Percentiles rank a stretch among this genome's conserved stretches.
Conservation (phyloP, 2,113 vertebrate genomes). For the Rutilus rutilus region DNA sequence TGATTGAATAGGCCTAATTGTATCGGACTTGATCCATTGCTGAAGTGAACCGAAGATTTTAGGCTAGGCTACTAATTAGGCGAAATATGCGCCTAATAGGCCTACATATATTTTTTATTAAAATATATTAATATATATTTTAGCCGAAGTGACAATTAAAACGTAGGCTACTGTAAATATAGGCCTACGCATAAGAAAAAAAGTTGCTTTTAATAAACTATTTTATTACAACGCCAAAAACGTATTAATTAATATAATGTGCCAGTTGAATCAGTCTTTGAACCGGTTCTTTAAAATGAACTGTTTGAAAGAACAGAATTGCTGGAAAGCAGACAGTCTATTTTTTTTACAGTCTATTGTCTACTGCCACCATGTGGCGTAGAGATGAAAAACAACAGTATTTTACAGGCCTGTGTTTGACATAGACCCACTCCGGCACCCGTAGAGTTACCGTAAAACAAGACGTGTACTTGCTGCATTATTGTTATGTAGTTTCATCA, state of each 20-base stretch:
- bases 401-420: background rate
- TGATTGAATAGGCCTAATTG: background rate
- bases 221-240: background rate
- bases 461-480: slow-evolving; percentile 70
- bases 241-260: background rate
- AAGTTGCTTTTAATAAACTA: background rate
- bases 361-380: slow-evolving; percentile 59
- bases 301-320: background rate
- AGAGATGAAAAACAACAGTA: background rate
- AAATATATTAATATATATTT: background rate
- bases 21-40: background rate
- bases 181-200: background rate
- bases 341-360: background rate
- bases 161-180: background rate
- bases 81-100: no score
- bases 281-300: background rate
- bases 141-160: background rate
- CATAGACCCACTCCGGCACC: slow-evolving; percentile 58
- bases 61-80: no score
- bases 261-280: background rate
- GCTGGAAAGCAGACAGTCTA: background rate
- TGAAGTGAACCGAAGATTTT: background rate
- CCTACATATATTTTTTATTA: no score
- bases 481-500: slow-evolving; percentile 28
- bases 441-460: slow-evolving; percentile 61